Percentiles rank a stretch among this genome's conserved stretches.
These are phyloP conservation scores for Xenops minutus DNA, from an alignment of 2,797 vertebrate species.

Conservation along the genomic window DNA sequence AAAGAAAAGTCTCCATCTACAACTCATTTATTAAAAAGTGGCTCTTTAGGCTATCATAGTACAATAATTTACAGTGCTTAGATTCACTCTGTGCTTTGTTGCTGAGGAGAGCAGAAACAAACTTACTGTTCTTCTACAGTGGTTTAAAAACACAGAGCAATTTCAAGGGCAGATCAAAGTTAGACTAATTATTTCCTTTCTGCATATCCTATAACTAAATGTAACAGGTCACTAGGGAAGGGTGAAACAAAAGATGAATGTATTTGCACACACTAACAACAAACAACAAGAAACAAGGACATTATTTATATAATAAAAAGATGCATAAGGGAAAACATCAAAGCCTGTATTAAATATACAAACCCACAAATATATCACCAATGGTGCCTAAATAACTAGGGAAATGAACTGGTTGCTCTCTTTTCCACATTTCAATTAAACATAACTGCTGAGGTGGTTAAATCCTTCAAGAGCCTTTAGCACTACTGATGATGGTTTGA, in stretches of 20 bases:
- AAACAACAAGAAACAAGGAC: slow-evolving; percentile 52
- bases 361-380: slow-evolving; percentile 30
- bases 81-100: slow-evolving; percentile 9
- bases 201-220: slow-evolving; percentile 55
- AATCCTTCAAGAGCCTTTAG: slow-evolving; percentile 7
- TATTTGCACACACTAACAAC: slow-evolving; percentile 55
- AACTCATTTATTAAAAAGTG: neutral
- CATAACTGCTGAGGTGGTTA: neutral
- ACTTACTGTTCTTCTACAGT: neutral
- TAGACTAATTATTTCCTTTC: slow-evolving; percentile 69
- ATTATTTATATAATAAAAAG: slow-evolving; percentile 63
- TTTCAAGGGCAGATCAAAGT: slow-evolving; percentile 71
- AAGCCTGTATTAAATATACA: slow-evolving; percentile 37
- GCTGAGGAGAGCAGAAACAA: slow-evolving; percentile 54
- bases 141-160: slow-evolving; percentile 33
- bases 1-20: neutral
- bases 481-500: neutral
- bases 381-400: slow-evolving; percentile 27
- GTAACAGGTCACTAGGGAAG: slow-evolving; percentile 65
- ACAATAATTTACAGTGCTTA: neutral
- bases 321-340: slow-evolving; percentile 60
- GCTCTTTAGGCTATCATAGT: slow-evolving; percentile 6
- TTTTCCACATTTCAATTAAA: slow-evolving; percentile 9
- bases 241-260: slow-evolving; percentile 61
- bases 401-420: slow-evolving; percentile 24